Percentiles rank a stretch among this genome's conserved stretches.
Evolutionary conservation across 2,797 vertebrate species (phyloP).

Genomic region (Peromyscus melanophrys): DNA sequence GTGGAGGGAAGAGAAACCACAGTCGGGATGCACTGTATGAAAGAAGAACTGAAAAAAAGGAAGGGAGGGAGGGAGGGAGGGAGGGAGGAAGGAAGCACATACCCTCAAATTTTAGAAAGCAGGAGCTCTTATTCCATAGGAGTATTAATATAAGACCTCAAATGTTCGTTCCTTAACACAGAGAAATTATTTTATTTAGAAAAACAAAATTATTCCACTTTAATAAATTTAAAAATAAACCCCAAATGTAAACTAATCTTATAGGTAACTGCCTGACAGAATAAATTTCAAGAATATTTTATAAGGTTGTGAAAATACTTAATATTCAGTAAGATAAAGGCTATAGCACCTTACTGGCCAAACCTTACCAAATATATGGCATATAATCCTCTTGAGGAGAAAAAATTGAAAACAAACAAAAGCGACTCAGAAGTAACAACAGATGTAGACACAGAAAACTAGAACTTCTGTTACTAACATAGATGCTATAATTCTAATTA

Average conservation of each 20-base stretch:
- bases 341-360: background rate
- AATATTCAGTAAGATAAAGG: background rate
- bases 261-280: background rate
- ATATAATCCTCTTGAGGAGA: background rate
- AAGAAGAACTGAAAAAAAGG: too few relatives aligned
- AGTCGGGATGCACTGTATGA: background rate
- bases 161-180: background rate
- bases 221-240: background rate
- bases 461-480: background rate
- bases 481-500: background rate
- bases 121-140: background rate
- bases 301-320: background rate
- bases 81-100: background rate
- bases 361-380: background rate
- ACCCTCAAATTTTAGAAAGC: background rate
- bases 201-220: background rate
- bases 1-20: background rate
- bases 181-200: background rate
- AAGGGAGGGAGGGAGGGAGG: too few relatives aligned
- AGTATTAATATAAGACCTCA: background rate
- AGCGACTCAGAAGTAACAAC: background rate
- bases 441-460: background rate
- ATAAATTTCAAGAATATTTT: constrained; percentile 15
- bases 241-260: background rate
- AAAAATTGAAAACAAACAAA: background rate